These are phyloP conservation scores for Sterna hirundo DNA, from an alignment of 2,113 vertebrate genomes.

Conservation along the genomic window DNA sequence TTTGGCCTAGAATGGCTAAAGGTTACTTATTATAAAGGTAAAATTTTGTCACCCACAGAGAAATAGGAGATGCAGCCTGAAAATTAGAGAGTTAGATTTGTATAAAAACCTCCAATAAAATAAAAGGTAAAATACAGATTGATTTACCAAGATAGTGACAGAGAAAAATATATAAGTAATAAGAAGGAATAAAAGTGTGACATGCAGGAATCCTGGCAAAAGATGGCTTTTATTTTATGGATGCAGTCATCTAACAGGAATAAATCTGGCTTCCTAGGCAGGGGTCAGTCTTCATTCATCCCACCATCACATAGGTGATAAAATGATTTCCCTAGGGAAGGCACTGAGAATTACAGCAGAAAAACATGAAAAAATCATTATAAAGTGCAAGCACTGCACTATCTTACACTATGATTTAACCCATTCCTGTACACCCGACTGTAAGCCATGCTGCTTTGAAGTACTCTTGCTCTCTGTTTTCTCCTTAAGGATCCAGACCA, in stretches of 20 bases:
- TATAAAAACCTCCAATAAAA: not conserved
- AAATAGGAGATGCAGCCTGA: not conserved
- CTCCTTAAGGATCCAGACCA: not conserved
- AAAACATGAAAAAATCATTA: slow-evolving; percentile 8
- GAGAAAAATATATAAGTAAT: not conserved
- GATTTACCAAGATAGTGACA: not conserved
- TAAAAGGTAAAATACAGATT: not conserved
- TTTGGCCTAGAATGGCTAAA: not conserved
- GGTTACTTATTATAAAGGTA: not conserved
- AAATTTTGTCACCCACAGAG: not conserved
- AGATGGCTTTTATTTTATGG: slow-evolving; percentile 3
- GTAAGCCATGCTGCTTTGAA: not conserved
- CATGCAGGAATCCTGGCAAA: not conserved
- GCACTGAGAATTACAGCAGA: not conserved
- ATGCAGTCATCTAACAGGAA: not conserved
- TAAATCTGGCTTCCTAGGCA: slow-evolving; percentile 18
- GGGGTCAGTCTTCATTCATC: slow-evolving; percentile 36
- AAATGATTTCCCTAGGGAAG: slow-evolving; percentile 40
- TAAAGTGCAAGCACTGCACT: not conserved
- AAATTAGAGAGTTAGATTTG: not conserved
- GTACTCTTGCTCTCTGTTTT: not conserved
- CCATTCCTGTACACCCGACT: not conserved
- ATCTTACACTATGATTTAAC: not conserved
- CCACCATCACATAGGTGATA: not conserved
- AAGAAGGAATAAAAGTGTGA: not conserved